These are phyloP conservation scores for Brachystomella parvula DNA, from an alignment of 1,140 invertebrate genomes.

Conservation along the genomic window DNA sequence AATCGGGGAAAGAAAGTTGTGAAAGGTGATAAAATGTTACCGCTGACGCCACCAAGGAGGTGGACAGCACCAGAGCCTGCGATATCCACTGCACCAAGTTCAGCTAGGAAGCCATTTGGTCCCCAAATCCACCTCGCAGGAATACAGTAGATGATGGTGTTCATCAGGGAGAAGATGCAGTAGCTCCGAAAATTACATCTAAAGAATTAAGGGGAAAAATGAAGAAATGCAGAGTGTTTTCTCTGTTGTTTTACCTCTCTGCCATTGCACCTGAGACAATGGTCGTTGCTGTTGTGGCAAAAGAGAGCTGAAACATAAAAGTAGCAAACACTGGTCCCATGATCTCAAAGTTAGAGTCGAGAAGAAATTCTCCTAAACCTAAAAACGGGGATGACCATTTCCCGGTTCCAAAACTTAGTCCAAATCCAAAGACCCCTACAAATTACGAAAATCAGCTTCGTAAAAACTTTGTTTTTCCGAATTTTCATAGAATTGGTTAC, in stretches of 20 bases:
- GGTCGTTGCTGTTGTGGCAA: slow-evolving; percentile 83
- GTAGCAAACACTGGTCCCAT: slow-evolving; percentile 38
- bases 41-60: slow-evolving; percentile 51
- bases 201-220: slow-evolving; percentile 30
- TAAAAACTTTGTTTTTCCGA: neutral
- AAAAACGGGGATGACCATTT: slow-evolving; percentile 58
- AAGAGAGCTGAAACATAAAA: slow-evolving; percentile 56
- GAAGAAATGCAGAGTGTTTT: slow-evolving; percentile 1
- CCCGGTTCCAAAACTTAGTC: slow-evolving; percentile 72
- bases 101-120: slow-evolving; percentile 46
- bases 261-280: slow-evolving; percentile 58
- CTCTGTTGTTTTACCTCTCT: slow-evolving; percentile 39
- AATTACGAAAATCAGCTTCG: neutral
- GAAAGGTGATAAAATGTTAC: slow-evolving; percentile 27
- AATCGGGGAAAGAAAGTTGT: no score
- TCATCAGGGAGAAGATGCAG: slow-evolving; percentile 78
- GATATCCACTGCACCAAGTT: slow-evolving; percentile 48
- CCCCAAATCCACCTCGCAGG: slow-evolving; percentile 56
- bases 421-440: slow-evolving; percentile 74
- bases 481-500: neutral
- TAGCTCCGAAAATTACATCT: slow-evolving; percentile 85
- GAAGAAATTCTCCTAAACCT: slow-evolving; percentile 51
- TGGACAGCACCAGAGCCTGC: slow-evolving; percentile 52
- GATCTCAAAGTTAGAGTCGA: slow-evolving; percentile 42
- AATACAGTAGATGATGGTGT: slow-evolving; percentile 83